Base-by-base conservation (phyloP, 2,113 vertebrate species). In the Apus apus region DNA sequence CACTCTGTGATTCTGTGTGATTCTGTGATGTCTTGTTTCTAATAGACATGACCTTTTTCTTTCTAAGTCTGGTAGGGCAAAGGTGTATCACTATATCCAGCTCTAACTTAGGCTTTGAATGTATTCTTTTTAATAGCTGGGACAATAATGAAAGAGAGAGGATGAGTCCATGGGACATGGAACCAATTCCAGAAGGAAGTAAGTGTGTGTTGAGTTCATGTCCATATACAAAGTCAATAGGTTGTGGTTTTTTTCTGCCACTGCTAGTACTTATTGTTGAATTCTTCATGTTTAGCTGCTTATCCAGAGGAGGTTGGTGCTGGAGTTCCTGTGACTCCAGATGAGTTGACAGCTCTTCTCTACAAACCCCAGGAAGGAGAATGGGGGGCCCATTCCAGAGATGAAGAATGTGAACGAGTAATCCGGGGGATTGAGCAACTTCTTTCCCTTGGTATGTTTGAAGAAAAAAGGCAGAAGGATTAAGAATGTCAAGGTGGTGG, bases 141-240 rank as follows among this genome's bases (percentile, higher is more conserved):
- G 99, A 99, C 97, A 99, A 99, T 92, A 98, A 98, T 45, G 99
- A 99, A 92, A 98, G 98, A 93, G 99, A 99, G 96, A 99, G 98
- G 88, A 99, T 99, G 99, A 99, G 99, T 96, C 99, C 99, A 0
- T 99, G 99, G 99, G 99, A 99, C 97, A 99, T 99, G 99, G 99
- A 99, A 67, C 98, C 98, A 8, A 99, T 99, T 98, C 99, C 99
- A 87, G 99, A 99, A 95, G 99, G 99, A 99, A 99, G 99, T 99
- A 96, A 97, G 98, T 97, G 97, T 90, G 53, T 72, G 85, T 62
- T 95, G 40, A 57, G 80, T 94, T 53, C 75, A 48, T 61, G 32
- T 67, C 32, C 9, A 2, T 56, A 13, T 26, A 13, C 79, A 80
- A 21, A 61, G 50, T 22, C 14, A 56, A 60, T 11, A 46, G 25